Evolutionary conservation across 1,140 invertebrate species (phyloP), one percentile per base, ranked within the genome.

Genomic region (Thaumatotibia leucotreta): DNA sequence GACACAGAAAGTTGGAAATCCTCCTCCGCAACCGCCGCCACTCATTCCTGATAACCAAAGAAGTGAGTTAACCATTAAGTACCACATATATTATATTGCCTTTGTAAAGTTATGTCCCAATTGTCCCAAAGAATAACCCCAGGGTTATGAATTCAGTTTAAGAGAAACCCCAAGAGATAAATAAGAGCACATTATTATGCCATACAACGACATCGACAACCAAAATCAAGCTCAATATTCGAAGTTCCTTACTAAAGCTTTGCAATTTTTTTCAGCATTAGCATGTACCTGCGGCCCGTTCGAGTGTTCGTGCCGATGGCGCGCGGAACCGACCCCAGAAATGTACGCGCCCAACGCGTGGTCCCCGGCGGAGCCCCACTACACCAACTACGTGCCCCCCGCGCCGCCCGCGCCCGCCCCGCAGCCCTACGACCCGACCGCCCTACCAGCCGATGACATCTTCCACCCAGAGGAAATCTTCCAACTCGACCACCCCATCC

Each of bases 381-480:
- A 84, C 72, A 72, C 70, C 35, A 65, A 76, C 0, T 87, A 88
- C 79, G 73, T 73, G 1, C 69, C 80, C 0, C 76, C 82, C 35
- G 69, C 69, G 2, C 79, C 72, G 5, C 70, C 79, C 1, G 72
- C 74, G 2, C 72, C 76, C 11, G 24, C 77, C 17, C 80, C 73
- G 1, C 82, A 84, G 54, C 67, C 78, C 0, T 90, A 88, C 76
- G 88, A 90, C 33, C 76, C 83, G 0, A 75, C 72, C 33, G 83
- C 92, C 0, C 84, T 93, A 2, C 93, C 94, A 58, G 89, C 92
- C 0, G 92, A 93, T 6, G 95, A 96, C 72, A 91, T 95, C n/a
- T 95, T 96, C 76, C 95, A 95, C 73, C 94, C 95, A 0, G 95
- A 96, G 77, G 94, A 96, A 83, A 95, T 96, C 54, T 96, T 96